phyloP scores from a whole-genome alignment of 2,888 invertebrate genomes.

The Tipula confusa region DNA sequence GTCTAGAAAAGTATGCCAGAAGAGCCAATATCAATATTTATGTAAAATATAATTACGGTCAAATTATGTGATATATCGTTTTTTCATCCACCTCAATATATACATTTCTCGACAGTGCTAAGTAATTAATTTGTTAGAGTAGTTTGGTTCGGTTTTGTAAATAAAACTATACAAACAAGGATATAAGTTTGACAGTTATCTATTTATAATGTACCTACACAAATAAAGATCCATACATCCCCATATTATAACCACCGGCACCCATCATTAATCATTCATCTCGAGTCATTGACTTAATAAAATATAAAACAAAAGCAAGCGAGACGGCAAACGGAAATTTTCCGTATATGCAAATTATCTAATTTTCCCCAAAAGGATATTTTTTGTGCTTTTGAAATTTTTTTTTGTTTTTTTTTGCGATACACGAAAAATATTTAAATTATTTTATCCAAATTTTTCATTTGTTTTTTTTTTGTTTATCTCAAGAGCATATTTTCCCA shows the following conservation, averaged over 20 bases:
- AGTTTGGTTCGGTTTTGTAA: background rate
- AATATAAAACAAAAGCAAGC: background rate
- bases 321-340: background rate
- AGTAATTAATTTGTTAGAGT: background rate
- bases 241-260: background rate
- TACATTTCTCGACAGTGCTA: background rate
- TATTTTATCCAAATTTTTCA: background rate
- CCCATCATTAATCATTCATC: background rate
- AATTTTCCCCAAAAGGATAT: conserved; percentile 14
- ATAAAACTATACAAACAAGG: background rate
- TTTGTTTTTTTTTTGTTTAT: background rate
- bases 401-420: background rate
- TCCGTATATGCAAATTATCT: background rate
- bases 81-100: background rate
- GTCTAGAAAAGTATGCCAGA: too few relatives aligned
- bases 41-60: background rate
- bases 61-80: background rate
- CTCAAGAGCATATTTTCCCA: background rate
- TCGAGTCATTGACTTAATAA: background rate
- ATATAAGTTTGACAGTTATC: background rate
- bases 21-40: too few relatives aligned
- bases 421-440: background rate
- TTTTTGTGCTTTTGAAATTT: background rate
- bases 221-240: too few relatives aligned
- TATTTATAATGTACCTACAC: too few relatives aligned